Base-by-base conservation (phyloP, 1,140 invertebrate species). In the Drosophila ercepeae region DNA sequence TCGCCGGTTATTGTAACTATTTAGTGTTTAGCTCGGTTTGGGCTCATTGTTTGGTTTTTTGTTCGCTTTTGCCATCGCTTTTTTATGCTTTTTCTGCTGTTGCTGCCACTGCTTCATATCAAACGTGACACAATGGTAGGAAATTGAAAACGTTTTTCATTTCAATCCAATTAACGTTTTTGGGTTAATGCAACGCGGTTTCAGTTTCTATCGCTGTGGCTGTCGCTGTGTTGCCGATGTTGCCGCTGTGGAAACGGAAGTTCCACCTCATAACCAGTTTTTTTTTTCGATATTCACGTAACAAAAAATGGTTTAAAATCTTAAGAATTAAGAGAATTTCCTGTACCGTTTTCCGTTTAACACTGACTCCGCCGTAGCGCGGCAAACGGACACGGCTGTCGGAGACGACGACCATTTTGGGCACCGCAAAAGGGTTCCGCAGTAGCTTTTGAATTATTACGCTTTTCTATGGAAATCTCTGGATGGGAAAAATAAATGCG, bases 101-200 rank as follows among this genome's bases (percentile, higher is more conserved):
- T 70, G 11, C 45, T 77, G 34, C 41, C 42, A 67, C 55, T 23
- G 11, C 6, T 21, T 72, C 72, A 81, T 73, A 65, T 81, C 81
- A 86, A 86, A 86, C 81, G 81, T 86, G 81, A 86, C 81, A 86
- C 82, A 86, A 75, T 88, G 81, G 59, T 70, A 77, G 81, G 81
- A 86, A 86, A 86, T 86, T 88, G 78, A 86, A 86, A 86, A 81
- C 82, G 81, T 75, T 83, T 71, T 73, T 52, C 76, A 86, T 86
- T 79, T 75, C 68, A 90, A 90, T 90, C 88, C 88, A 90, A 90
- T 90, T 90, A 90, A 88, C 81, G 88, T 90, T 90, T 90, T 79
- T 88, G 71, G 88, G 88, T 90, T 90, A 90, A 89, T 81, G 82
- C 81, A 86, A 61, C 49, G 29, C 13, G 16, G 65, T 57, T 39